Conservation (phyloP, 2,797 vertebrate genomes). For the Bufotes viridis region DNA sequence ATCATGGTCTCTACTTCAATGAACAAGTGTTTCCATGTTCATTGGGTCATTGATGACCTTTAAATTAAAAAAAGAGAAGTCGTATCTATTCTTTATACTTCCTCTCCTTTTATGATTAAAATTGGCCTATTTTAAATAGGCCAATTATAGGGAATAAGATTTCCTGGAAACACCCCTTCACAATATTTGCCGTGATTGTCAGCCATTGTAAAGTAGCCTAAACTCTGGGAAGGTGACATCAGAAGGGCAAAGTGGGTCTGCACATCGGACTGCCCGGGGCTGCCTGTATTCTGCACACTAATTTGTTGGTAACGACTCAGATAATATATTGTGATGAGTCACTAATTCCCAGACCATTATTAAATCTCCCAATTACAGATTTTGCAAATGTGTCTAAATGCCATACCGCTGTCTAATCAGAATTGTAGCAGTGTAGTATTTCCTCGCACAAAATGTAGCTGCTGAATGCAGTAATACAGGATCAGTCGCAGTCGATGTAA, state of each 20-base stretch:
- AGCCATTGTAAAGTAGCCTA: no score
- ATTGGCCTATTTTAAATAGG: no score
- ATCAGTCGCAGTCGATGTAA: slow-evolving; percentile 18
- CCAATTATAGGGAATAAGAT: no score
- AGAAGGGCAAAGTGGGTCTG: not conserved
- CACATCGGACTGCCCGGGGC: not conserved
- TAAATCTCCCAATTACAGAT: not conserved
- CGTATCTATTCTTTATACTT: no score
- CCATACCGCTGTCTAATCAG: not conserved
- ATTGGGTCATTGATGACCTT: no score
- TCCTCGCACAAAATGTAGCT: not conserved
- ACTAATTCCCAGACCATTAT: not conserved
- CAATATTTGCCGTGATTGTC: no score
- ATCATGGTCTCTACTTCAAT: no score
- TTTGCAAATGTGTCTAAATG: not conserved
- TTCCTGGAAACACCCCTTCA: no score
- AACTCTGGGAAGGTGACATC: not conserved
- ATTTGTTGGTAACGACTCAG: not conserved
- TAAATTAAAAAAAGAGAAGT: no score
- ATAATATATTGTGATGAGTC: not conserved
- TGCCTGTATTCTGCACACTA: not conserved
- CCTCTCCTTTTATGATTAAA: no score
- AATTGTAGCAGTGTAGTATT: not conserved
- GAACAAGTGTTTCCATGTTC: no score
- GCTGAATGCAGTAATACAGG: not conserved